phyloP scores from a whole-genome alignment of 2,888 invertebrate genomes.

The Mactromeris polynyma region DNA sequence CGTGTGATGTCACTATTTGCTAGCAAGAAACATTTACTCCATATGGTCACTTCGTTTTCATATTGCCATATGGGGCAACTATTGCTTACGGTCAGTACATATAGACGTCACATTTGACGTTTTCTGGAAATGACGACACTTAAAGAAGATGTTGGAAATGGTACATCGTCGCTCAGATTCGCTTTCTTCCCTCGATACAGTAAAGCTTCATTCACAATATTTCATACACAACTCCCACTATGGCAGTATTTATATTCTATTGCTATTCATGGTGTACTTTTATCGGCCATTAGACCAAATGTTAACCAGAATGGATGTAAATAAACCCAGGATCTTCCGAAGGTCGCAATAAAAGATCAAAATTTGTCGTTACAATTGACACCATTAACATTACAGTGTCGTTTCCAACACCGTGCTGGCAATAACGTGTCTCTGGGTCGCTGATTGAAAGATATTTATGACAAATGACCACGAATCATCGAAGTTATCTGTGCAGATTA shows the following conservation, averaged over 20 bases:
- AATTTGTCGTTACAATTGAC: constrained; percentile 5
- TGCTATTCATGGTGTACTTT: background rate
- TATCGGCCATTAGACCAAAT: background rate
- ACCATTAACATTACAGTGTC: background rate
- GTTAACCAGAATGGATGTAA: background rate
- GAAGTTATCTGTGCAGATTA: background rate
- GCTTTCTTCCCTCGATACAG: background rate
- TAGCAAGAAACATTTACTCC: too few relatives aligned
- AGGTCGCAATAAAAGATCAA: background rate
- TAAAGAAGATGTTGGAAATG: too few relatives aligned
- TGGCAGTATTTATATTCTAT: background rate
- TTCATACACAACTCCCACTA: background rate
- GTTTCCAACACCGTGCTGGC: background rate
- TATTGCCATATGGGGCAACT: too few relatives aligned
- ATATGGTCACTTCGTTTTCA: too few relatives aligned
- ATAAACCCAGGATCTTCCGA: background rate
- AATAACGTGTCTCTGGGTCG: background rate
- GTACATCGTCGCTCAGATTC: too few relatives aligned
- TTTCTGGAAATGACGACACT: too few relatives aligned
- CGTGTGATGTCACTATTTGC: too few relatives aligned
- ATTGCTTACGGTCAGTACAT: too few relatives aligned
- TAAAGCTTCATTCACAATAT: background rate
- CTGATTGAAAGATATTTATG: background rate
- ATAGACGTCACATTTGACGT: too few relatives aligned
- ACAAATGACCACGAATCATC: background rate